Evolutionary conservation across 1,140 invertebrate genomes (phyloP), one percentile per base, ranked within the genome.

Genomic region (Cotesia glomerata): DNA sequence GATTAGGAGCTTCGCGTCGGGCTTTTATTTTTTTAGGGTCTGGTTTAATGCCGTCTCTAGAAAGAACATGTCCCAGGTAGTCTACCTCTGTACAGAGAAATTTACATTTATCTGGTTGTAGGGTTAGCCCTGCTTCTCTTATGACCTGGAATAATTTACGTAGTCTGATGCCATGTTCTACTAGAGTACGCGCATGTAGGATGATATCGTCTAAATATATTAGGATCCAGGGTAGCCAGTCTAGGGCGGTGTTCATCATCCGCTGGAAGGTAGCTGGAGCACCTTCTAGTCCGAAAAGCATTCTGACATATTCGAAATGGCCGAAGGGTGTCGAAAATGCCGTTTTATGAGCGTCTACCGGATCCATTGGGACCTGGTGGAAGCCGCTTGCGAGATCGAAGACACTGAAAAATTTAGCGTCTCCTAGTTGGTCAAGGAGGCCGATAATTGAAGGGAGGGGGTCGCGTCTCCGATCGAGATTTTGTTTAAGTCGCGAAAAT

Each of bases 1-100:
- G 54, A 5, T 7, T 18, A 2, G 54, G 14, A 5, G 18, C 18
- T 16, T 18, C 16, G 4, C 18, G 4, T 16, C 16, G 14, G 1
- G 54, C 54, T 1, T 58, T 5, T 16, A 58, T 18, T 18, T 58
- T 58, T 58, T 58, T 58, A 5, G 16, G 54, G 14, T 58, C 54
- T 0, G 54, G 54, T 58, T 26, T 58, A 8, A 58, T 16, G 2
- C 54, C 54, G 3, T 58, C 4, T 2, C 54, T 14, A 4, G n/a
- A 18, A 5, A 58, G 16, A 4, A 58, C 18, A 58, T 58, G 54
- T 0, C 54, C 88, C n/a, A n/a, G n/a, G n/a, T n/a, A n/a, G n/a
- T n/a, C n/a, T n/a, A n/a, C n/a, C n/a, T n/a, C n/a, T n/a, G n/a
- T n/a, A n/a, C n/a, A n/a, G n/a, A n/a, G n/a, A n/a, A n/a, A n/a